Evolutionary conservation across 1,140 invertebrate genomes (phyloP).

Genomic region (Paraescarpia echinospica): DNA sequence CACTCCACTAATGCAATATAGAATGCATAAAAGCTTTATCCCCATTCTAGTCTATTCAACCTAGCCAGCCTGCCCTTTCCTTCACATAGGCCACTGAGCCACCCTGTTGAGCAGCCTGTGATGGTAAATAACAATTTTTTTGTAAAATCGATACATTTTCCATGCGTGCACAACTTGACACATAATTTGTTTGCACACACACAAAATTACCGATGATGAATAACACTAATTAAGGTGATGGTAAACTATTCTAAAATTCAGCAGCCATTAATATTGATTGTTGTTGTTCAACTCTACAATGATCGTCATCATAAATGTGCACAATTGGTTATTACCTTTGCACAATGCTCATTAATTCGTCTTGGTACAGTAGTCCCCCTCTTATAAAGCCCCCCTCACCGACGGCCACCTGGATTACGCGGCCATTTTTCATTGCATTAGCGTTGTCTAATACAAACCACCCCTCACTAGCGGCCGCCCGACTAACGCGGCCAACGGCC

Average conservation of each 20-base stretch:
- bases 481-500: no score
- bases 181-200: background rate
- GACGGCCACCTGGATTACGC: no score
- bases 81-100: background rate
- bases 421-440: no score
- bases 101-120: background rate
- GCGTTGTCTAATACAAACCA: no score
- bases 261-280: background rate
- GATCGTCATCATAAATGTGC: background rate
- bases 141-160: background rate
- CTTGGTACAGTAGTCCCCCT: background rate
- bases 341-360: background rate
- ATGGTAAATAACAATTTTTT: background rate
- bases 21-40: background rate
- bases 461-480: no score
- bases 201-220: background rate
- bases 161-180: background rate
- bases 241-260: background rate
- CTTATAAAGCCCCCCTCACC: no score
- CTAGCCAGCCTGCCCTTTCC: background rate
- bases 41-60: background rate
- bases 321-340: background rate
- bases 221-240: background rate
- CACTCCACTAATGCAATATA: background rate
- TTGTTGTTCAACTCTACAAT: background rate